These are phyloP conservation scores for Heterocephalus glaber DNA, from an alignment of 2,113 vertebrate genomes.

Conservation along the genomic window DNA sequence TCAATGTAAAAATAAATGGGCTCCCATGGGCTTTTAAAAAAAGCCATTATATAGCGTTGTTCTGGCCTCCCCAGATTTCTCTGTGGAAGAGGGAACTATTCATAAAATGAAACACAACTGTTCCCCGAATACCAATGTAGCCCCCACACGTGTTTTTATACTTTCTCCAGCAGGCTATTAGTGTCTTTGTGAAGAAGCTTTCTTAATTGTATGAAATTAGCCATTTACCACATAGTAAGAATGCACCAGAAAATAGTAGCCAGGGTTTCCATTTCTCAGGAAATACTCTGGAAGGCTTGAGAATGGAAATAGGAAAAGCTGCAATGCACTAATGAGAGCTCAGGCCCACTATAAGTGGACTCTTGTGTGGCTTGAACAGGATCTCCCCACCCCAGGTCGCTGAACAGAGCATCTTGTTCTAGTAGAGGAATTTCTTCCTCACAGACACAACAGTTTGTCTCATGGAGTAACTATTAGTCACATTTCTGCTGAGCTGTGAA, in stretches of 20 bases:
- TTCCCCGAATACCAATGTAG: background rate
- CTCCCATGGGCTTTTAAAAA: background rate
- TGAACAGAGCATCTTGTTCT: background rate
- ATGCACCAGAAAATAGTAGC: background rate
- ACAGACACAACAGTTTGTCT: background rate
- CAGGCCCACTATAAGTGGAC: rapidly evolving
- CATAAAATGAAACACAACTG: background rate
- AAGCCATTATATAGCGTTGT: rapidly evolving
- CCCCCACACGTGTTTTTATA: background rate
- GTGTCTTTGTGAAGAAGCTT: slow-evolving; percentile 1
- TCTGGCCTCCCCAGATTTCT: background rate
- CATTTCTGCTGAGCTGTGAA: slow-evolving; percentile 55
- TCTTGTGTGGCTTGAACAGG: rapidly evolving
- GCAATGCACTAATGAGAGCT: rapidly evolving
- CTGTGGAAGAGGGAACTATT: background rate
- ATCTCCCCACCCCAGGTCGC: background rate
- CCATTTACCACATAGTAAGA: background rate
- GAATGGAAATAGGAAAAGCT: background rate
- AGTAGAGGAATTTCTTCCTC: background rate
- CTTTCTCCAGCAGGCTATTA: background rate
- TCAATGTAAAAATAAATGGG: background rate
- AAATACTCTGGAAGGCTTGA: background rate
- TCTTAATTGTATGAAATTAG: slow-evolving; percentile 9
- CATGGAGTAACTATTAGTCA: background rate
- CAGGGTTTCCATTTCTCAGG: background rate